A percentile compares a stretch with the other conserved stretches of the same genome.
Conservation (phyloP, 2,888 invertebrate species). For the Gymnocheta viridis region DNA sequence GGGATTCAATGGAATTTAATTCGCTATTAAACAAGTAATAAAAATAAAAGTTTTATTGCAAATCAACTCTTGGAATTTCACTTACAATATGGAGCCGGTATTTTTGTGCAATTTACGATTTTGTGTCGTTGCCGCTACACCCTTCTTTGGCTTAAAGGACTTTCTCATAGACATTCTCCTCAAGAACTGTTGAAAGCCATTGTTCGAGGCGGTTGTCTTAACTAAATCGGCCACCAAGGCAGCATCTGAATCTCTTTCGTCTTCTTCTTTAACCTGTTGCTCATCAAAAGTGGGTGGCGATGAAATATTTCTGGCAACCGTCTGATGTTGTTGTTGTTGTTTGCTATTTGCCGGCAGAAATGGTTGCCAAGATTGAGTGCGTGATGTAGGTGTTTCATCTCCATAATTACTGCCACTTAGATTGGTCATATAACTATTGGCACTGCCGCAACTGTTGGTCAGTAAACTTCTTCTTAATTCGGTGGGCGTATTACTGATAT, state of each 20-base stretch:
- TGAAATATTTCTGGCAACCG: constrained; percentile 83
- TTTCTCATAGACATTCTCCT: constrained; percentile 81
- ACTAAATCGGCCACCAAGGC: constrained; percentile 53
- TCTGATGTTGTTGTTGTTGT: constrained; percentile 79
- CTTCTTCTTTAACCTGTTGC: constrained; percentile 38
- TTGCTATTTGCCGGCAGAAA: constrained; percentile 41
- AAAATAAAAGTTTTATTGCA: neutral
- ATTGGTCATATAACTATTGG: constrained; percentile 73
- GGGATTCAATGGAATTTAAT: neutral
- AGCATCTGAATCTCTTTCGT: constrained; percentile 53
- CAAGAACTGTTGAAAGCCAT: constrained; percentile 81
- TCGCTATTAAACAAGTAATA: neutral
- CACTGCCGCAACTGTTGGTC: constrained; percentile 77
- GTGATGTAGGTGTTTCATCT: constrained; percentile 55
- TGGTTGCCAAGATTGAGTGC: constrained; percentile 80
- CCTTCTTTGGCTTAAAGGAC: constrained; percentile 76
- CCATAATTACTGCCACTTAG: constrained; percentile 70
- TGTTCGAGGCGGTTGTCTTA: constrained; percentile 29
- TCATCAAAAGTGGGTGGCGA: constrained; percentile 80
- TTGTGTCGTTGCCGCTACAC: constrained; percentile 9
- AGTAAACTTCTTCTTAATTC: constrained; percentile 76
- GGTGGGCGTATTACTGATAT: constrained; percentile 74
- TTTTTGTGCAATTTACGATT: constrained; percentile 74
- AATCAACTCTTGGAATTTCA: constrained; percentile 28
- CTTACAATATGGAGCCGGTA: constrained; percentile 81